phyloP scores from a whole-genome alignment of 1,140 invertebrate species.

The Heliconius congener region DNA sequence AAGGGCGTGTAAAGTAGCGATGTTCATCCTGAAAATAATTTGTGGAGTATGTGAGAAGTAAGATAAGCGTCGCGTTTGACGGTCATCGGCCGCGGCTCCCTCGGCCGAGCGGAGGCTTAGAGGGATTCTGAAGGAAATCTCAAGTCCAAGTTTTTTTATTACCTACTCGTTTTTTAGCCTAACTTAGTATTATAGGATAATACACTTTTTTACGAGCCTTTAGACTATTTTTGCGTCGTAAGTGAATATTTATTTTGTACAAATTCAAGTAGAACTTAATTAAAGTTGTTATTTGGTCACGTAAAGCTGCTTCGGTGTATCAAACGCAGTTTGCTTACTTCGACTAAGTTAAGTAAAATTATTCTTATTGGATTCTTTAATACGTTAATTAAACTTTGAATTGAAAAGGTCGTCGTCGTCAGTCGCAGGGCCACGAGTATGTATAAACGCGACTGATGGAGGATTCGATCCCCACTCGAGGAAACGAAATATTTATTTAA shows the following conservation, averaged over 20 bases:
- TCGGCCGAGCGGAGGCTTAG: neutral
- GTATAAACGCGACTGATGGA: no score
- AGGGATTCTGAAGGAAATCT: neutral
- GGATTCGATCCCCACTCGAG: no score
- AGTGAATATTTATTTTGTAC: neutral
- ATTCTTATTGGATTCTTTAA: no score
- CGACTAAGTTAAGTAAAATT: no score
- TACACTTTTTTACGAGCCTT: no score
- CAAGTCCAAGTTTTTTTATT: neutral
- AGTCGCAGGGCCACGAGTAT: no score
- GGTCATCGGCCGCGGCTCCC: neutral
- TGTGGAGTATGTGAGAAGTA: conserved; percentile 2
- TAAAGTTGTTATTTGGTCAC: neutral
- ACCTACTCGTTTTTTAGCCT: neutral
- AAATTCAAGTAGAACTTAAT: neutral
- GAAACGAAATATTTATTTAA: no score
- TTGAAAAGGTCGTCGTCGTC: no score
- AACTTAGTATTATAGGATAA: neutral
- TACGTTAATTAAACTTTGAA: no score
- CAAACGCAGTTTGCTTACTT: neutral
- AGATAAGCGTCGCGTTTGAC: neutral
- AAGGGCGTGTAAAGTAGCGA: neutral
- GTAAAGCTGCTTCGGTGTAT: neutral
- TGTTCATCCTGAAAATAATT: conserved; percentile 6
- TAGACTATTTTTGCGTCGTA: neutral